These are phyloP conservation scores for Folsomia candida DNA, from an alignment of 2,888 invertebrate genomes.

Conservation along the genomic window DNA sequence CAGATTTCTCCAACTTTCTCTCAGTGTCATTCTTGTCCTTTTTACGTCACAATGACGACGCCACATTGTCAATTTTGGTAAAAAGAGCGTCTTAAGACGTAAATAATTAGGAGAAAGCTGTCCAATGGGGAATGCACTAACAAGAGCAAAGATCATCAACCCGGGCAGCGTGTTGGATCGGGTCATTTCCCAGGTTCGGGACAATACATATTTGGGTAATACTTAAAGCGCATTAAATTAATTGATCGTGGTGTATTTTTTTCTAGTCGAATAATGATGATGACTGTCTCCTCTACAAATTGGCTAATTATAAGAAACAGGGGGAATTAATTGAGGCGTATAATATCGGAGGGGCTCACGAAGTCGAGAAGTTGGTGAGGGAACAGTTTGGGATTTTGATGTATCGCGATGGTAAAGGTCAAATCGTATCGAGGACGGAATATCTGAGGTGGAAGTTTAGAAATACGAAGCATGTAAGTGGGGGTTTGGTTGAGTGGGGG, in stretches of 20 bases:
- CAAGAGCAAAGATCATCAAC: constrained; percentile 39
- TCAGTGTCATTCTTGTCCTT: no score
- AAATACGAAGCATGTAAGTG: constrained; percentile 59
- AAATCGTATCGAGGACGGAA: constrained; percentile 81
- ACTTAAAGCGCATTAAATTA: neutral
- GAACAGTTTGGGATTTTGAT: constrained; percentile 84
- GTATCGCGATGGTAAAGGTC: constrained; percentile 81
- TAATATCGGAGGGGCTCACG: constrained; percentile 72
- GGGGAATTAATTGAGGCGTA: constrained; percentile 87
- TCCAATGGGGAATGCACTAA: constrained; percentile 44
- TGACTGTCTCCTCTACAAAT: constrained; percentile 76
- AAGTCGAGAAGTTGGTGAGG: constrained; percentile 71
- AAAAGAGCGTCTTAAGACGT: no score
- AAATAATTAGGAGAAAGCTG: no score
- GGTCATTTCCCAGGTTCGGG: constrained; percentile 80
- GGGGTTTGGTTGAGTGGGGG: no score
- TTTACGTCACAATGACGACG: no score
- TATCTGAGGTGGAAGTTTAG: constrained; percentile 87
- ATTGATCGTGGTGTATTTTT: neutral
- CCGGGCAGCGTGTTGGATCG: constrained; percentile 79
- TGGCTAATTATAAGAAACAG: constrained; percentile 85
- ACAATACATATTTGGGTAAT: neutral
- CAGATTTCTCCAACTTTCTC: no score
- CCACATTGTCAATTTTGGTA: no score
- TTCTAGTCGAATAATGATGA: constrained; percentile 66